A percentile compares a stretch with the other conserved stretches of the same genome.
phyloP scores from a whole-genome alignment of 2,888 invertebrate genomes.

The Taphrorychus bicolor region DNA sequence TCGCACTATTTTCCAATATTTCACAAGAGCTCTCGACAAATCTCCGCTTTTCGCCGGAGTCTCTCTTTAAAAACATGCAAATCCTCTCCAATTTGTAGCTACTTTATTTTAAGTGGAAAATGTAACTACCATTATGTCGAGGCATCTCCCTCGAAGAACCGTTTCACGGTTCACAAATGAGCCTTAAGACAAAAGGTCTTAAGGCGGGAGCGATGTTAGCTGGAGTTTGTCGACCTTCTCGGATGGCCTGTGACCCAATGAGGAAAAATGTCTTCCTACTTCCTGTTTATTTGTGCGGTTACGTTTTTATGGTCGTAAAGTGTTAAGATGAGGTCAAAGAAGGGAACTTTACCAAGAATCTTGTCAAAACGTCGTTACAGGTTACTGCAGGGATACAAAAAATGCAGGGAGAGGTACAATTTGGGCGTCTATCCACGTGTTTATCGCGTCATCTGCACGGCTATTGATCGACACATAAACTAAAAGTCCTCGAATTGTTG shows the following conservation, averaged over 20 bases:
- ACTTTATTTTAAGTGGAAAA: conserved; percentile 1
- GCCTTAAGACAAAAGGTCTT: conserved; percentile 14
- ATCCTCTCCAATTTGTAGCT: not conserved
- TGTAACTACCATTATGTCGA: not conserved
- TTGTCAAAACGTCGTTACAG: too few relatives aligned
- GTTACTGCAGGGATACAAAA: too few relatives aligned
- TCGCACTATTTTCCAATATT: not conserved
- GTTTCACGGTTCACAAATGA: conserved; percentile 10
- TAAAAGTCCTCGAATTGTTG: too few relatives aligned
- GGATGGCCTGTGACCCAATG: not conserved
- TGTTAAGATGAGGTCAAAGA: not conserved
- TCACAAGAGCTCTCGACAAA: not conserved
- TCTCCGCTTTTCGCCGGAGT: not conserved
- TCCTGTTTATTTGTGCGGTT: not conserved
- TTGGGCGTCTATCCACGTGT: too few relatives aligned
- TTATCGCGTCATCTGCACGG: too few relatives aligned
- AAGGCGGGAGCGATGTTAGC: conserved; percentile 5
- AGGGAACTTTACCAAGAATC: too few relatives aligned
- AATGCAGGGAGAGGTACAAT: too few relatives aligned
- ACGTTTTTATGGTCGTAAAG: not conserved
- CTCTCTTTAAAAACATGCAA: not conserved
- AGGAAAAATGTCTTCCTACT: not conserved
- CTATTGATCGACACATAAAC: too few relatives aligned
- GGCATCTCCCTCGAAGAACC: conserved; percentile 6
- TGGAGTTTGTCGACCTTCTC: conserved; percentile 14